Base-by-base conservation (phyloP, 1,140 invertebrate genomes). In the Drosophila aff. region DNA sequence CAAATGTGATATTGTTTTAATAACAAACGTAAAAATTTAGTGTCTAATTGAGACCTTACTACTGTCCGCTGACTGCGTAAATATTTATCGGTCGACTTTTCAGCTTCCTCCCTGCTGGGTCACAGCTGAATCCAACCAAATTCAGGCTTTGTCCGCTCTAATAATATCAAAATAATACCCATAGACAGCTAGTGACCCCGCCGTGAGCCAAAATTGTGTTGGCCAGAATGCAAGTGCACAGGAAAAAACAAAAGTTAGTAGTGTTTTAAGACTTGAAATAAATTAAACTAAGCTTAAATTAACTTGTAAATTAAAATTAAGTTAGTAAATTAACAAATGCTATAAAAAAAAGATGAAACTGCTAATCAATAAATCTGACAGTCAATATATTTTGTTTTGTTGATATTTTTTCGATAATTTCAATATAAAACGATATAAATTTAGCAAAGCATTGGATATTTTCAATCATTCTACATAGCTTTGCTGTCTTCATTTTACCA, bases 161-260 rank as follows among this genome's bases (percentile, higher is more conserved):
- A 71, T 68, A 71, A 71, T 71, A 71, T 71, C 67, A 40, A 71
- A 71, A 71, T 68, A 68, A 53, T 46, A 26, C 33, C 40, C 23
- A n/a, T 66, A 18, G 40, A 55, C 21, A 55, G 49, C 36, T 47
- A 43, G 49, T 38, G 59, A 47, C 63, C 63, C 63, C 63, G 58
- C 21, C 13, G 63, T 38, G 59, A 36, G 41, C 38, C 16, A 15
- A 40, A 52, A 38, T 11, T 16, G 28, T 23, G 11, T 2, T 68
- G 49, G 49, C 23, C 31, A 13, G 5, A 55, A 28, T 47, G 43
- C 60, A 64, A 28, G 9, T 26, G 7, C 64, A 66, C 41, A 9
- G 23, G 5, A 33, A 41, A 10, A 41, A 58, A 59, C 3, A 8
- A 7, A 9, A 21, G 7, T 6, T 16, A 2, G 0, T 40, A 10